Conservation (phyloP, 1,140 invertebrate species). For the Macrotrachela quadricornifera region DNA sequence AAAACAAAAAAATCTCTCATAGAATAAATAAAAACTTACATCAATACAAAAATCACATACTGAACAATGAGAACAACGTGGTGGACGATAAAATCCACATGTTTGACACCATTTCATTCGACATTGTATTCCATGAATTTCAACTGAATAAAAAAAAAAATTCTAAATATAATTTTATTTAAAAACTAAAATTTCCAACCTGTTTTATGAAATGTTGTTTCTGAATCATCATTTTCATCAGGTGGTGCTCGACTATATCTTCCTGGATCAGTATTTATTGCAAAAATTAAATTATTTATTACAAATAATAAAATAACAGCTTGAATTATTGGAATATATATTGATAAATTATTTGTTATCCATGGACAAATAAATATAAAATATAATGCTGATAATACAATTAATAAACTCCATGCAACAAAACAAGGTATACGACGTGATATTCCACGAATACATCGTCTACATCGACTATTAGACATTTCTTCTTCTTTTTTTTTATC, state of each 20-base stretch:
- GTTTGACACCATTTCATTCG: slow-evolving; percentile 34
- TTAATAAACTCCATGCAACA: slow-evolving; percentile 4
- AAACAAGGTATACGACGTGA: background rate
- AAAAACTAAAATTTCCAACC: background rate
- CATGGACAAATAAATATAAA: background rate
- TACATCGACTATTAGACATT: too few relatives aligned
- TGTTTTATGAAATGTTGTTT: slow-evolving; percentile 2
- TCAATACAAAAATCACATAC: slow-evolving; percentile 97
- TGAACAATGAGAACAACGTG: slow-evolving; percentile 90
- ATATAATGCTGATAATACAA: background rate
- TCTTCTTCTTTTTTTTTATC: too few relatives aligned
- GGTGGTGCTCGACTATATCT: slow-evolving; percentile 73
- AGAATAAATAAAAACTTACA: background rate
- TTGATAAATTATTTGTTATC: background rate
- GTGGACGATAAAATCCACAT: slow-evolving; percentile 94
- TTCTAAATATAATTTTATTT: background rate
- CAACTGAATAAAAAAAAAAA: background rate
- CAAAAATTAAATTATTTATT: slow-evolving; percentile 1
- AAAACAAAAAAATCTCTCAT: background rate
- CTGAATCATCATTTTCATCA: slow-evolving; percentile 67
- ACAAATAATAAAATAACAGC: background rate
- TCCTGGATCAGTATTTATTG: slow-evolving; percentile 4
- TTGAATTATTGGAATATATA: background rate
- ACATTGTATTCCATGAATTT: slow-evolving; percentile 3
- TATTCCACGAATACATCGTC: too few relatives aligned